A percentile compares a stretch with the other conserved stretches of the same genome.
Conservation (phyloP, 2,797 vertebrate genomes). For the Notoglanidium macrostoma region DNA sequence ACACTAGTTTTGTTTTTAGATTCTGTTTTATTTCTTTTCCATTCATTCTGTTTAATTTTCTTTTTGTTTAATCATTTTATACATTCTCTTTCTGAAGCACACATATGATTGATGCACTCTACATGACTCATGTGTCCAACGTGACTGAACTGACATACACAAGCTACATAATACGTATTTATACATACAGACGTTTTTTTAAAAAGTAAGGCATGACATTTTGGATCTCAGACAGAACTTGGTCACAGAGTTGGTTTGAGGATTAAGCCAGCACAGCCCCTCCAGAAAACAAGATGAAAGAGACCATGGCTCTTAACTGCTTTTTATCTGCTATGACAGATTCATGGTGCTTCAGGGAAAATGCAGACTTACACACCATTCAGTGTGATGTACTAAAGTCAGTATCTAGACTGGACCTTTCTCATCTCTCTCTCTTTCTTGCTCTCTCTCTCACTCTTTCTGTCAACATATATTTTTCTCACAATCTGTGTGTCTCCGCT, state of each 20-base stretch:
- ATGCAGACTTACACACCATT: slow-evolving; percentile 40
- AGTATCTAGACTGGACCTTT: slow-evolving; percentile 16
- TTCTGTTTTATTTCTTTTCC: neutral
- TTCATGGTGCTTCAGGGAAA: slow-evolving; percentile 38
- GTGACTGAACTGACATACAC: slow-evolving; percentile 11
- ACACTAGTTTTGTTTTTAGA: no score
- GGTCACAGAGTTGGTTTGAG: slow-evolving; percentile 18
- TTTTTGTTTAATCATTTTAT: neutral
- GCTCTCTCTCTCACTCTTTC: slow-evolving; percentile 18
- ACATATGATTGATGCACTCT: neutral
- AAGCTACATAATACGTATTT: neutral
- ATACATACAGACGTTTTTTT: neutral
- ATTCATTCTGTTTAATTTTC: neutral
- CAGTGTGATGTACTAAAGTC: slow-evolving; percentile 40
- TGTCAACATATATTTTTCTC: slow-evolving; percentile 27
- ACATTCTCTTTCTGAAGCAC: neutral
- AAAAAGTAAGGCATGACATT: slow-evolving; percentile 25
- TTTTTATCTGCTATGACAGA: slow-evolving; percentile 41
- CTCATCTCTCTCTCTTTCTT: neutral
- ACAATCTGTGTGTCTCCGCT: slow-evolving; percentile 19
- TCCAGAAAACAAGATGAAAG: slow-evolving; percentile 45
- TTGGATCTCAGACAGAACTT: slow-evolving; percentile 26
- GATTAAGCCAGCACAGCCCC: slow-evolving; percentile 23
- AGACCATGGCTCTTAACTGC: slow-evolving; percentile 22
- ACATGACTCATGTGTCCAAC: slow-evolving; percentile 12